Conservation (phyloP, 2,113 vertebrate species). For the Haemorhous mexicanus region DNA sequence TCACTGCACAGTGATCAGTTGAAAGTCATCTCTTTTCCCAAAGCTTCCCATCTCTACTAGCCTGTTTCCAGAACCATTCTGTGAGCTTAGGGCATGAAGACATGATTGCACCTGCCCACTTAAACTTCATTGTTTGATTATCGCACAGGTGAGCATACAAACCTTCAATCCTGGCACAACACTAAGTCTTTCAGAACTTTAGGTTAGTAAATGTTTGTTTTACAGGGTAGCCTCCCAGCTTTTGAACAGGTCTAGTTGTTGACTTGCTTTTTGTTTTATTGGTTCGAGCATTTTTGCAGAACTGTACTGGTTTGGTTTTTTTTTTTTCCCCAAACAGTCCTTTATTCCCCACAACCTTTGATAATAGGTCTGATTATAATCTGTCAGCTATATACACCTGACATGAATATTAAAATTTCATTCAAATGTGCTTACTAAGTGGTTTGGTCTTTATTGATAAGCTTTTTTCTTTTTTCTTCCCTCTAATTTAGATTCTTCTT, state of each 20-base stretch:
- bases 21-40: neutral
- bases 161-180: neutral
- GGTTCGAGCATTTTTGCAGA: neutral
- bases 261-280: neutral
- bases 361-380: neutral
- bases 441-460: neutral
- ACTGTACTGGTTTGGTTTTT: neutral
- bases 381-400: neutral
- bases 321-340: neutral
- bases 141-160: neutral
- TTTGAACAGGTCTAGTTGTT: neutral
- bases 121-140: neutral
- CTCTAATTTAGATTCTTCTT: conserved; percentile 79
- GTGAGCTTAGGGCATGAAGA: neutral
- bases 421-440: neutral
- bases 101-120: neutral
- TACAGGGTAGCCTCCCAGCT: neutral
- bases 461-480: neutral
- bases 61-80: neutral
- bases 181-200: neutral
- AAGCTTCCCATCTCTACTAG: neutral
- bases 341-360: neutral
- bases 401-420: neutral
- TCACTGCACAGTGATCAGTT: neutral
- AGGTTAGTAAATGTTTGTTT: neutral